Conservation (phyloP, 2,113 vertebrate species). For the Lagopus muta region DNA sequence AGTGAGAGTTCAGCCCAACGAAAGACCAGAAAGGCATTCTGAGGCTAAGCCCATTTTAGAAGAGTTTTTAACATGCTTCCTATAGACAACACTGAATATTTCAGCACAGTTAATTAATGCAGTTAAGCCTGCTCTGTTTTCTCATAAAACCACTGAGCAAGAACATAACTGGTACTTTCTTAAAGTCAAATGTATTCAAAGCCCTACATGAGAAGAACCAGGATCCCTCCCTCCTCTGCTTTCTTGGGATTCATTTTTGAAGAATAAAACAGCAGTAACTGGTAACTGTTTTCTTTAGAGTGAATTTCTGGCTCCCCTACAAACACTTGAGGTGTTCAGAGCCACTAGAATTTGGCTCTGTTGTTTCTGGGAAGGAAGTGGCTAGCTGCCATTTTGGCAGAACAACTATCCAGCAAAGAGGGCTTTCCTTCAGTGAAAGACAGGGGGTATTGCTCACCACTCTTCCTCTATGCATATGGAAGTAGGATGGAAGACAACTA, state of each 20-base stretch:
- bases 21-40: neutral
- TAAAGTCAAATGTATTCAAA: neutral
- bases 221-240: neutral
- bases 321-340: neutral
- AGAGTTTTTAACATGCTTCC: neutral
- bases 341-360: neutral
- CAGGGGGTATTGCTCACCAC: neutral
- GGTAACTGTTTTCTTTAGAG: neutral
- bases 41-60: neutral
- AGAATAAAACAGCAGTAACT: neutral
- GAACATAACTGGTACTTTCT: neutral
- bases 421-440: neutral
- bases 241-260: neutral
- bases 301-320: neutral
- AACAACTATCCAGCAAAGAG: neutral
- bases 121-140: neutral
- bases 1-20: neutral
- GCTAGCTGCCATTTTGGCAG: neutral
- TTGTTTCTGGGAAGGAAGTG: neutral
- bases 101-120: neutral
- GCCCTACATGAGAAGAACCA: neutral
- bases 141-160: neutral
- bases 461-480: neutral
- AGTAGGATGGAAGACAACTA: neutral
- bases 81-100: neutral